Evolutionary conservation across 2,113 vertebrate genomes (phyloP).

Genomic region (Sigmodon hispidus): DNA sequence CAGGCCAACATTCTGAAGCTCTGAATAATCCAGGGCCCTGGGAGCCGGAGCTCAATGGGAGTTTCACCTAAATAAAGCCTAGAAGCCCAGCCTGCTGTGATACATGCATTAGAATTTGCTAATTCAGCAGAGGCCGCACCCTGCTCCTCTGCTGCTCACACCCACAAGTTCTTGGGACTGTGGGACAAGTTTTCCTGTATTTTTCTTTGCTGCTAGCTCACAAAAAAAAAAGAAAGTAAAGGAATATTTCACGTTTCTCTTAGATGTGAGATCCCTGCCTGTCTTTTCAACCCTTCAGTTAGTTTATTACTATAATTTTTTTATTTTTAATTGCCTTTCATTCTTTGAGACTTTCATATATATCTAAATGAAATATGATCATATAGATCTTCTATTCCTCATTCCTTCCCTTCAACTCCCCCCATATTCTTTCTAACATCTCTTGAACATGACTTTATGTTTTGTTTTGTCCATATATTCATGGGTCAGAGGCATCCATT

Average conservation of each 20-base stretch:
- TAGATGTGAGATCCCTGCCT: background rate
- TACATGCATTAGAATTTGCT: slow-evolving; percentile 37
- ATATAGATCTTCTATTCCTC: too few species aligned
- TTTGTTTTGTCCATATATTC: background rate
- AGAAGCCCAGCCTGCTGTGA: slow-evolving; percentile 30
- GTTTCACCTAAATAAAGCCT: slow-evolving; percentile 79
- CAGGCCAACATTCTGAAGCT: slow-evolving; percentile 78
- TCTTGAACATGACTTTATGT: too few species aligned
- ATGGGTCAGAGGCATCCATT: background rate
- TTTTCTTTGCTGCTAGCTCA: background rate
- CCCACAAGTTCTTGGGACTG: background rate
- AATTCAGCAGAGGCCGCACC: slow-evolving; percentile 46
- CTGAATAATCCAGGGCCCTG: slow-evolving; percentile 72
- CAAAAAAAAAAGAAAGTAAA: background rate
- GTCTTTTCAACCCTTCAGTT: background rate
- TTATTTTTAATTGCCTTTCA: background rate
- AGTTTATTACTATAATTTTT: background rate
- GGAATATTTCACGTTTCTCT: background rate
- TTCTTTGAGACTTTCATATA: background rate
- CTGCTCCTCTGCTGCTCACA: background rate
- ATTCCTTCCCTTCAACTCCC: background rate
- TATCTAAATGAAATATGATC: background rate
- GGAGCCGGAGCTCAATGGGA: slow-evolving; percentile 55
- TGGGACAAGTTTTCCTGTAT: background rate
- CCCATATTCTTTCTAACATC: background rate